phyloP scores from a whole-genome alignment of 2,113 vertebrate species.

The Psettodes erumei region DNA sequence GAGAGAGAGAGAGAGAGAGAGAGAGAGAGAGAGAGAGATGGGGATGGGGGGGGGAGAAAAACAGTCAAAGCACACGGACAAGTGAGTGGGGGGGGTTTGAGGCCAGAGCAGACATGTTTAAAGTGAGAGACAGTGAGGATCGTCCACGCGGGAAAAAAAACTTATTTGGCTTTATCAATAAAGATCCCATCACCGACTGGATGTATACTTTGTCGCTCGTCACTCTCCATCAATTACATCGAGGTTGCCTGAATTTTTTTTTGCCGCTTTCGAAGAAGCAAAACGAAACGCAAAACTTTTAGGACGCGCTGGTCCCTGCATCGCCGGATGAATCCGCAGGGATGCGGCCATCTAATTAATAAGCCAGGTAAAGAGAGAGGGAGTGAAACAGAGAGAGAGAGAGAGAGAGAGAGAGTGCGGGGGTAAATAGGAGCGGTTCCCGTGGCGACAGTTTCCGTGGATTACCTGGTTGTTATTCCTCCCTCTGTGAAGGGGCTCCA shows the following conservation, averaged over 20 bases:
- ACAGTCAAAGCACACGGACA: constrained; percentile 70
- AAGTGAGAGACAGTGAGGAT: constrained; percentile 29
- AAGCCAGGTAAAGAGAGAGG: constrained; percentile 13
- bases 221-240: neutral
- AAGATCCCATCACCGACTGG: no score
- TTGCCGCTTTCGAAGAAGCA: neutral
- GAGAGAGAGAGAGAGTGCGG: neutral
- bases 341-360: constrained; percentile 13
- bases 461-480: constrained; percentile 88
- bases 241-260: neutral
- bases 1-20: constrained; percentile 31
- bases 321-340: constrained; percentile 7
- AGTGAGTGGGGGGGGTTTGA: constrained; percentile 39
- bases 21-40: constrained; percentile 45
- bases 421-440: constrained; percentile 54
- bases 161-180: no score
- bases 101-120: constrained; percentile 32
- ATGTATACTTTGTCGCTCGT: neutral
- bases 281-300: neutral
- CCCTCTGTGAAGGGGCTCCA: constrained; percentile 94
- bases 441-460: constrained; percentile 65
- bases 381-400: neutral
- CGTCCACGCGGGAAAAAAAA: neutral
- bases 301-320: neutral
- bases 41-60: constrained; percentile 20